phyloP scores from a whole-genome alignment of 64 coral and sea anemone species.

The Actinia equina region DNA sequence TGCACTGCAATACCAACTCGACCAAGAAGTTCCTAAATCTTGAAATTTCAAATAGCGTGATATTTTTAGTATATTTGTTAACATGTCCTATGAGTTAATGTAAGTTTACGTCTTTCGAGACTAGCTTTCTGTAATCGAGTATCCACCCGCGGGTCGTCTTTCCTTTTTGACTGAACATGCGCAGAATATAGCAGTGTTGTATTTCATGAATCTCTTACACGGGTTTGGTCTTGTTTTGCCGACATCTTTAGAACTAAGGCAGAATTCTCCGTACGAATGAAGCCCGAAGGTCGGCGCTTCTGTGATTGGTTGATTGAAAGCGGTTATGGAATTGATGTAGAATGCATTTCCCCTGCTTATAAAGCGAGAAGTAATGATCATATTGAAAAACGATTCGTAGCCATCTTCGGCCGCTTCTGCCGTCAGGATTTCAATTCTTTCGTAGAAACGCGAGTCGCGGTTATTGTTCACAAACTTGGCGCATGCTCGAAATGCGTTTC shows the following conservation, averaged over 20 bases:
- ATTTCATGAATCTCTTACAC: slow-evolving; percentile 81
- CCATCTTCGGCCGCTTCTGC: slow-evolving; percentile 48
- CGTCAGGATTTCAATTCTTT: slow-evolving; percentile 55
- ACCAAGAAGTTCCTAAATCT: too few species aligned
- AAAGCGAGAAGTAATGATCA: slow-evolving; percentile 93
- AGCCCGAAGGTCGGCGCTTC: slow-evolving; percentile 63
- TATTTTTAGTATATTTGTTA: too few species aligned
- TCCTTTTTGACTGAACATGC: slow-evolving; percentile 46
- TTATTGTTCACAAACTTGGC: slow-evolving; percentile 63
- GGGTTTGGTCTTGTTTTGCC: slow-evolving; percentile 57
- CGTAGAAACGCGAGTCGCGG: slow-evolving; percentile 58
- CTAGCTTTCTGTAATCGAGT: not conserved
- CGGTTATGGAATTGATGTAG: slow-evolving; percentile 80
- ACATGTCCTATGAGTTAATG: not conserved
- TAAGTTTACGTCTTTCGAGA: not conserved
- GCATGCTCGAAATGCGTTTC: slow-evolving; percentile 73
- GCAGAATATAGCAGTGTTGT: slow-evolving; percentile 88
- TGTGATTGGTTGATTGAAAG: slow-evolving; percentile 65
- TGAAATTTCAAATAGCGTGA: too few species aligned
- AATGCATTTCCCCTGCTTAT: slow-evolving; percentile 92
- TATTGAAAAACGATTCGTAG: slow-evolving; percentile 50
- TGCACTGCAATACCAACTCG: too few species aligned
- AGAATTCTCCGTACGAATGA: slow-evolving; percentile 97
- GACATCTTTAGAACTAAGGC: slow-evolving; percentile 58
- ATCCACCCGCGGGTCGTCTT: not conserved